These are phyloP conservation scores for Todus mexicanus DNA, from an alignment of 2,797 vertebrate genomes.

Conservation along the genomic window DNA sequence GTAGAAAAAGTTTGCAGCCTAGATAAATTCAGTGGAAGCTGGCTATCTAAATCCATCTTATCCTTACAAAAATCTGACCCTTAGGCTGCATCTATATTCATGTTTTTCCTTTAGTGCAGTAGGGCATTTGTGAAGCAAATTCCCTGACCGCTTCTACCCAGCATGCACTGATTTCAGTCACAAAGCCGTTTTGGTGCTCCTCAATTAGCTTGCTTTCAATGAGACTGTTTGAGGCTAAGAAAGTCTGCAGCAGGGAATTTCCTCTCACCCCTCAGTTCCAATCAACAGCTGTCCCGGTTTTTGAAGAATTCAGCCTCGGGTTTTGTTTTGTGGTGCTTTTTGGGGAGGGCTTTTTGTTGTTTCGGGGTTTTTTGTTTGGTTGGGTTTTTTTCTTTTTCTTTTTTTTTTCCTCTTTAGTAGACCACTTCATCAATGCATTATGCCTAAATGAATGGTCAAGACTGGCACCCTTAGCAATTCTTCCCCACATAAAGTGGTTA, in stretches of 20 bases:
- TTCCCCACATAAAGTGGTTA: slow-evolving; percentile 3
- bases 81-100: background rate
- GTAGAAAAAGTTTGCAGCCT: background rate
- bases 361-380: background rate
- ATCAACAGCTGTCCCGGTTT: background rate
- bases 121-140: slow-evolving; percentile 28
- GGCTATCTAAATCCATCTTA: background rate
- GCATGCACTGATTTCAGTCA: background rate
- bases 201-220: slow-evolving; percentile 42
- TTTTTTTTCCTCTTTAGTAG: background rate
- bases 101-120: background rate
- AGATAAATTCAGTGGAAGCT: background rate
- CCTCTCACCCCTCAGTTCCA: background rate
- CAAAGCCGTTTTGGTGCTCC: background rate
- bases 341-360: background rate
- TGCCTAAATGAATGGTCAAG: background rate
- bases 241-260: slow-evolving; percentile 34
- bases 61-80: background rate
- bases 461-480: background rate
- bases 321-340: background rate
- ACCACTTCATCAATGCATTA: slow-evolving; percentile 21
- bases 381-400: background rate
- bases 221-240: background rate
- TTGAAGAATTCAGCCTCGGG: background rate
- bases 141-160: background rate